These are phyloP conservation scores for Neodiprion virginianus DNA, from an alignment of 1,140 invertebrate genomes.

Conservation along the genomic window DNA sequence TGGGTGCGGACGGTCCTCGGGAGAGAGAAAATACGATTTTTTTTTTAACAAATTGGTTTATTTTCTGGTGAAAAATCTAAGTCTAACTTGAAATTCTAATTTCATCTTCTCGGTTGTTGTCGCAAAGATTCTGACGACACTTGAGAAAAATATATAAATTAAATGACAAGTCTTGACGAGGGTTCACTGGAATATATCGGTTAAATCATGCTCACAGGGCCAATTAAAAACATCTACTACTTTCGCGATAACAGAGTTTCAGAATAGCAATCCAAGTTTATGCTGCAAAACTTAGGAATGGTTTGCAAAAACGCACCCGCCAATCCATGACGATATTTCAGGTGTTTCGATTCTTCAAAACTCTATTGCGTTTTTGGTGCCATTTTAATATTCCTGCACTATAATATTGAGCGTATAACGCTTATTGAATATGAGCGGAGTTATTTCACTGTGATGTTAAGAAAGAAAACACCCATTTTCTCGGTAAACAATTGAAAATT, in stretches of 20 bases:
- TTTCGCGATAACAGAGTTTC: neutral
- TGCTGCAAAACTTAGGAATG: neutral
- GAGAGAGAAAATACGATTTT: too few species aligned
- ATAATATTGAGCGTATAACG: neutral
- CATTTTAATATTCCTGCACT: neutral
- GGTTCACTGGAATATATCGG: too few species aligned
- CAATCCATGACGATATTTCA: neutral
- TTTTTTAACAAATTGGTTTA: too few species aligned
- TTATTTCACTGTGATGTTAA: neutral
- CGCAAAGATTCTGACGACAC: too few species aligned
- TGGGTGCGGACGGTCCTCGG: neutral
- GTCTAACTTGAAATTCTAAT: too few species aligned
- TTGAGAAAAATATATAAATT: too few species aligned
- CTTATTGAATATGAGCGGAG: neutral
- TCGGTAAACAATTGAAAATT: neutral
- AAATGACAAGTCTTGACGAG: too few species aligned
- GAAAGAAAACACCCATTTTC: neutral
- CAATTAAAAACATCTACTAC: neutral
- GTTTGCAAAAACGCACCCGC: neutral
- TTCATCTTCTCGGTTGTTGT: too few species aligned
- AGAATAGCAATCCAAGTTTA: neutral
- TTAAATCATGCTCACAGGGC: neutral
- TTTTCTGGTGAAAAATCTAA: too few species aligned
- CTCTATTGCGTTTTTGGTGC: neutral
- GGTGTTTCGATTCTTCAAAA: neutral